Conservation (phyloP, 1,140 invertebrate species). For the Melanaphis sacchari region DNA sequence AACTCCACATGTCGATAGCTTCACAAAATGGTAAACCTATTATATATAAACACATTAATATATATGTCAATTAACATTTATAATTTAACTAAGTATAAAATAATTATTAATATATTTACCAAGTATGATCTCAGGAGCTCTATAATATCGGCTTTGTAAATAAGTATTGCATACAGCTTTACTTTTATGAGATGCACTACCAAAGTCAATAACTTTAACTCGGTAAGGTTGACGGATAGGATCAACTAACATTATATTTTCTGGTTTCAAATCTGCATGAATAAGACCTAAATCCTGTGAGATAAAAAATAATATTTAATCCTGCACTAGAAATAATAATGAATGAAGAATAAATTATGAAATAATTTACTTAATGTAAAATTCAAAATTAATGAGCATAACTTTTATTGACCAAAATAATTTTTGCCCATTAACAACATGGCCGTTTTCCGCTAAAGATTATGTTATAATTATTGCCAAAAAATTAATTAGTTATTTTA, state of each 20-base stretch:
- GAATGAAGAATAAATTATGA: background rate
- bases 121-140: constrained; percentile 98
- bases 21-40: constrained; percentile 94
- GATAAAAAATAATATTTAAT: constrained; percentile 62
- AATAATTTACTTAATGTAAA: too few species aligned
- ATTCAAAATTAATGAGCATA: background rate
- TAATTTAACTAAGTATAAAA: background rate
- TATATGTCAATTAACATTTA: background rate
- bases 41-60: constrained; percentile 17
- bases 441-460: too few species aligned
- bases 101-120: constrained; percentile 65
- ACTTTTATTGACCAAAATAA: too few species aligned
- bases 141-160: constrained; percentile 97
- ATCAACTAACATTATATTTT: constrained; percentile 99
- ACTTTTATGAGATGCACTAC: constrained; percentile 97
- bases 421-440: too few species aligned
- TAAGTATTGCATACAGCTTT: constrained; percentile 99
- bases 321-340: constrained; percentile 36
- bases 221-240: constrained; percentile 95
- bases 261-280: constrained; percentile 99
- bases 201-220: constrained; percentile 99
- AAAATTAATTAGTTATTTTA: too few species aligned
- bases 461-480: too few species aligned
- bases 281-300: constrained; percentile 93
- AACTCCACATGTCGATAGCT: constrained; percentile 99